Evolutionary conservation across 2,888 invertebrate genomes (phyloP), one percentile per base, ranked within the genome.

Genomic region (Lysandra coridon): DNA sequence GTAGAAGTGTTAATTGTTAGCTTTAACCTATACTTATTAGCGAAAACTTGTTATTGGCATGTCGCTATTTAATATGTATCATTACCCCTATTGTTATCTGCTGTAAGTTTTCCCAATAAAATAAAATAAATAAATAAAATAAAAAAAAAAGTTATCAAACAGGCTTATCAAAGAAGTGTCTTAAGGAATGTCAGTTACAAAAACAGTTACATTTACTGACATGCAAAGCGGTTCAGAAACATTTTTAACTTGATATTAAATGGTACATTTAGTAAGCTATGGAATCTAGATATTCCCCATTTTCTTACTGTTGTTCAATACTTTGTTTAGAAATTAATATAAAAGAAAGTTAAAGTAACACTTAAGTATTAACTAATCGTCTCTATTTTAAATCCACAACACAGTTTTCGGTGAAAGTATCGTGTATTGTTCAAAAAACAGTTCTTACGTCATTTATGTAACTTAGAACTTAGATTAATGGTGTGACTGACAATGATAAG

Each of bases 401-500:
- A 37, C 14, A 23, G 33, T 69, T 69, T 12, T 69, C 30, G 69
- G 69, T 69, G 69, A 69, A 69, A 69, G 69, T 69, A 14, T 5
- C 69, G 4, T 69, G 69, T 69, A 69, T 69, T 69, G 69, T 69
- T 69, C 37, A 37, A 69, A 69, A 69, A 30, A 30, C 64, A 69
- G 69, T 69, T 82, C 80, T 82, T 81, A 81, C 44, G 82, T 82
- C 83, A 83, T 85, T 84, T 83, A 84, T 85, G 84, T 83, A 82
- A 49, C 80, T 80, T 84, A 81, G 82, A 84, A 81, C 80, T 49
- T 82, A 83, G 84, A 85, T 84, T 84, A 84, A 85, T 83, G 83
- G 82, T 82, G 53, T 81, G 80, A 82, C 80, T 83, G 82, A 83
- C 83, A 81, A 81, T 82, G 81, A 82, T 82, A 81, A 80, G 73